Evolutionary conservation across 2,888 invertebrate genomes (phyloP).

Genomic region (Hoplodrina ambigua): DNA sequence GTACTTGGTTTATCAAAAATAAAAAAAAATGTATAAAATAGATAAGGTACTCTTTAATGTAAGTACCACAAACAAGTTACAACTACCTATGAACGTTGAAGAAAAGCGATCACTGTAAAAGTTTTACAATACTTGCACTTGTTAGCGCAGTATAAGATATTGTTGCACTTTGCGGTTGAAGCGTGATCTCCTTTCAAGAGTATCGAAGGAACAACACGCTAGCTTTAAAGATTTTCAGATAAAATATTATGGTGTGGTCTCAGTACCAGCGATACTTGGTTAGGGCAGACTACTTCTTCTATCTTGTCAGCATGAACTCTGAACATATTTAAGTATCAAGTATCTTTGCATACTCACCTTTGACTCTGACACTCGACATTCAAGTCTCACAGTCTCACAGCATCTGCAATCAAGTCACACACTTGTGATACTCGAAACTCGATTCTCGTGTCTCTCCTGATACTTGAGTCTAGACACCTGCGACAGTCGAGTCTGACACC

Average conservation of each 20-base stretch:
- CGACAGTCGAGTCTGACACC: not conserved
- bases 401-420: no score
- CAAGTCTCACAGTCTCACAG: not conserved
- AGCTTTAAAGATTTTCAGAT: slow-evolving; percentile 20
- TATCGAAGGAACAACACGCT: slow-evolving; percentile 6
- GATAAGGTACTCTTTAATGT: no score
- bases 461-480: no score
- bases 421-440: no score
- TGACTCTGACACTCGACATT: not conserved
- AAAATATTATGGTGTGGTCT: not conserved
- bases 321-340: no score
- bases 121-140: slow-evolving; percentile 8
- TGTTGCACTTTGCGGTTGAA: slow-evolving; percentile 21
- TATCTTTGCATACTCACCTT: no score
- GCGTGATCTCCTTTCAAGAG: slow-evolving; percentile 23
- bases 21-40: no score
- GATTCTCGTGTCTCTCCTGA: no score
- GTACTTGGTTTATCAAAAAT: no score
- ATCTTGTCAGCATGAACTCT: no score
- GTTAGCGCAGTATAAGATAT: slow-evolving; percentile 20
- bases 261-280: not conserved
- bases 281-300: no score
- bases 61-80: not conserved
- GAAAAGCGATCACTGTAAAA: not conserved
- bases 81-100: not conserved